Evolutionary conservation across 2,888 invertebrate species (phyloP), one percentile per base, ranked within the genome.

Genomic region (Carpatolechia fugitivella): DNA sequence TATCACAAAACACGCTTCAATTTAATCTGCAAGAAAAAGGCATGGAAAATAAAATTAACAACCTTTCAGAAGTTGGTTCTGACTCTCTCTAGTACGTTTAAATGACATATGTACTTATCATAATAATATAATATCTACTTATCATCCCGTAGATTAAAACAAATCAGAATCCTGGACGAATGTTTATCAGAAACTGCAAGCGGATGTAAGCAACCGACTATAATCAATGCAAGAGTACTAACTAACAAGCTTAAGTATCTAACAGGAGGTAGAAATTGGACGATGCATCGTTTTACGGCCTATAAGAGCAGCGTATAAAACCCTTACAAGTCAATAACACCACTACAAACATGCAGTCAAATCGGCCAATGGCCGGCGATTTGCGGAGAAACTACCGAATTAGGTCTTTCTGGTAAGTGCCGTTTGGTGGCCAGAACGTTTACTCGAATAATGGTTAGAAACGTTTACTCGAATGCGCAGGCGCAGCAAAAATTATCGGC

Each of bases 401-500:
- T 36, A 35, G 54, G 33, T 47, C 54, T 54, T 54, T 54, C 49
- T 3, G 16, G 41, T 44, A 44, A 44, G 44, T 44, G 44, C 44
- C 29, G 44, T 44, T 44, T 24, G 44, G 13, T n/a, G 44, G 18
- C 40, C 11, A 18, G 20, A 41, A 24, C 24, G 24, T 24, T 24
- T 24, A 24, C 10, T 10, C 38, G 2, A n/a, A 7, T n/a, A 38
- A 10, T 16, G 16, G 41, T 61, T 64, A 61, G 62, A 63, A 67
- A 61, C 62, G 61, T 66, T 64, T 66, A 63, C 65, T 56, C 60
- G 61, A 66, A 69, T 66, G 64, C 66, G 61, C 63, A 60, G 56
- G 62, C 62, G 63, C 66, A 70, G 64, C 72, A 72, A 74, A 76
- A 77, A 76, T 80, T 75, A 72, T 76, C 62, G 62, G 73, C 76